Evolutionary conservation across 2,113 vertebrate genomes (phyloP).

Genomic region (Pelecanoides urinatrix): DNA sequence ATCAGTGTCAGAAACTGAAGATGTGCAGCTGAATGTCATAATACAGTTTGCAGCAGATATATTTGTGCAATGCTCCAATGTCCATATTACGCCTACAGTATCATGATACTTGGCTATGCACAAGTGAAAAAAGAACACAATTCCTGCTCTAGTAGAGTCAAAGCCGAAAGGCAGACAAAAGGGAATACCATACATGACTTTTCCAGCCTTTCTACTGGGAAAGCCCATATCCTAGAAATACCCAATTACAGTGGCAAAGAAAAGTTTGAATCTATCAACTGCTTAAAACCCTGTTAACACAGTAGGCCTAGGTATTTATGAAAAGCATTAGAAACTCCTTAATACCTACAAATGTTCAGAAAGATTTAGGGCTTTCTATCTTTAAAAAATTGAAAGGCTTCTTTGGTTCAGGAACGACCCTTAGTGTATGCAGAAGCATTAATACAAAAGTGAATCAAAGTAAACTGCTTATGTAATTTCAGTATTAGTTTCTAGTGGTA

Average conservation of each 20-base stretch:
- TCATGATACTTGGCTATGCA: not conserved
- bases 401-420: not conserved
- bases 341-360: not conserved
- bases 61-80: not conserved
- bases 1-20: not conserved
- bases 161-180: not conserved
- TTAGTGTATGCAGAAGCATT: not conserved
- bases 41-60: not conserved
- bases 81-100: not conserved
- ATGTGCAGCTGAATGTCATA: not conserved
- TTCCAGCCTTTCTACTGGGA: not conserved
- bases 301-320: not conserved
- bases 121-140: not conserved
- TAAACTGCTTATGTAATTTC: not conserved
- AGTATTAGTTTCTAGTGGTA: not conserved
- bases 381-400: not conserved
- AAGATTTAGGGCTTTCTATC: not conserved
- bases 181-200: not conserved
- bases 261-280: not conserved
- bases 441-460: not conserved
- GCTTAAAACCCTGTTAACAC: not conserved
- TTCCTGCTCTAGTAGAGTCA: not conserved
- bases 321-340: not conserved
- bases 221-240: slow-evolving; percentile 16
- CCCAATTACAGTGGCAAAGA: not conserved